Conservation (phyloP, 2,888 invertebrate species). For the Drosophila formosana region DNA sequence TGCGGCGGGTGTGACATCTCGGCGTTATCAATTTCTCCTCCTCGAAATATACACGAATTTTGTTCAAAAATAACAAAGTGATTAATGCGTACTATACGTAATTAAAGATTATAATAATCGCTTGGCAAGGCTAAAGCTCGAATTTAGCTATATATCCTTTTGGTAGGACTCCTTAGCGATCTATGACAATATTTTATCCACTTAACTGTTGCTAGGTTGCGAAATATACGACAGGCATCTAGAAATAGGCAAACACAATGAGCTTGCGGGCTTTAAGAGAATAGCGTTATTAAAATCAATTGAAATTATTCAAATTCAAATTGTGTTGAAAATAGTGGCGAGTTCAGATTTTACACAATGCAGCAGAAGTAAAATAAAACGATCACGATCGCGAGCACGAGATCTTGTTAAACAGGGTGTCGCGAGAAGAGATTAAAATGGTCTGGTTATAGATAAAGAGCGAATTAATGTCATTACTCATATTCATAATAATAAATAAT, state of each 20-base stretch:
- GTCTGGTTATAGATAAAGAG: not conserved
- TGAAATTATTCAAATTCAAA: slow-evolving; percentile 69
- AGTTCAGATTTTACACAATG: slow-evolving; percentile 23
- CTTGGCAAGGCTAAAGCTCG: slow-evolving; percentile 6
- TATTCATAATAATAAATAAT: slow-evolving; percentile 1
- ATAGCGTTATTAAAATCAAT: slow-evolving; percentile 64
- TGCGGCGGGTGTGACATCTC: slow-evolving; percentile 21
- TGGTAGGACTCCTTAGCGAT: slow-evolving; percentile 1
- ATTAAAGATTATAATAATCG: slow-evolving; percentile 27
- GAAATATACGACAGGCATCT: slow-evolving; percentile 44
- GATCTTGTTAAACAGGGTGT: slow-evolving; percentile 16
- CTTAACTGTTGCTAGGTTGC: slow-evolving; percentile 31
- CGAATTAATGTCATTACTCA: not conserved
- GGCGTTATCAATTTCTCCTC: slow-evolving; percentile 52
- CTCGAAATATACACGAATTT: slow-evolving; percentile 12
- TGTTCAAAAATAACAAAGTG: slow-evolving; percentile 44
- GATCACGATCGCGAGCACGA: slow-evolving; percentile 1
- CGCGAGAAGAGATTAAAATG: not conserved
- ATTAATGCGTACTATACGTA: slow-evolving; percentile 32
- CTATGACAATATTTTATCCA: slow-evolving; percentile 28
- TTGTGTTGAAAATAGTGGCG: slow-evolving; percentile 44
- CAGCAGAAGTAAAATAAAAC: slow-evolving; percentile 10
- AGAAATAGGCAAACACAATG: slow-evolving; percentile 50
- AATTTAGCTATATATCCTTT: slow-evolving; percentile 2
- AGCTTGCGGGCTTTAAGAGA: slow-evolving; percentile 56